Percentiles rank a stretch among this genome's conserved stretches.
phyloP scores from a whole-genome alignment of 2,888 invertebrate genomes.

The Folsomia candida region DNA sequence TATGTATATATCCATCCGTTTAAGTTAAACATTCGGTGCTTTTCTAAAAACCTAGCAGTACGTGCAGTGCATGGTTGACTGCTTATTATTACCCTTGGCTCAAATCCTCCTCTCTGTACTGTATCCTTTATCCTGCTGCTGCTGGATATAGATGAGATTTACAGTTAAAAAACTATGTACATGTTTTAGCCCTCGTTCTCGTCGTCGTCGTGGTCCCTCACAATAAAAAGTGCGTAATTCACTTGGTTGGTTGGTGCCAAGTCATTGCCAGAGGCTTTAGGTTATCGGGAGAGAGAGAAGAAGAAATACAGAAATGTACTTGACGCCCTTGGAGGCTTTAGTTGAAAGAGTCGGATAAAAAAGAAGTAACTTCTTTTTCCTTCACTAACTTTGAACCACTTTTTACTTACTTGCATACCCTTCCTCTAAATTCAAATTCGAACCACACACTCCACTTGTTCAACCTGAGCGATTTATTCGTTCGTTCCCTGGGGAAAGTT shows the following conservation, averaged over 20 bases:
- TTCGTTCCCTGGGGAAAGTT: conserved; percentile 10
- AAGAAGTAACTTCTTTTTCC: not conserved
- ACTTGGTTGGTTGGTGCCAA: not conserved
- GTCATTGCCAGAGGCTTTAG: conserved; percentile 11
- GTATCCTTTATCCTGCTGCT: too few species aligned
- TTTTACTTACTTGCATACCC: not conserved
- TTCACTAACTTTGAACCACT: not conserved
- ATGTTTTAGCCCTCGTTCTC: not conserved
- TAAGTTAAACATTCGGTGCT: too few species aligned
- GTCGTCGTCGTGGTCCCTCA: not conserved
- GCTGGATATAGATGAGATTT: conserved; percentile 1
- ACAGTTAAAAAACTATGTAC: conserved; percentile 10
- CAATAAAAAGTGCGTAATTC: not conserved
- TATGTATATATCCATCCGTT: not conserved
- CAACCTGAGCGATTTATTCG: not conserved
- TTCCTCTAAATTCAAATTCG: not conserved
- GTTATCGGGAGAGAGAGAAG: not conserved
- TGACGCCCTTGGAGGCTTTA: not conserved
- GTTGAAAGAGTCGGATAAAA: not conserved
- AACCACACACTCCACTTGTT: not conserved
- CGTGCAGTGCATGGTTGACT: conserved; percentile 5
- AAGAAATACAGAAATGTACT: not conserved
- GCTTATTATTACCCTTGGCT: not conserved
- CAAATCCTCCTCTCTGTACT: not conserved
- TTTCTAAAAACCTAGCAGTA: too few species aligned